These are phyloP conservation scores for Natrix natrix DNA, from an alignment of 2,797 vertebrate genomes.

Conservation along the genomic window DNA sequence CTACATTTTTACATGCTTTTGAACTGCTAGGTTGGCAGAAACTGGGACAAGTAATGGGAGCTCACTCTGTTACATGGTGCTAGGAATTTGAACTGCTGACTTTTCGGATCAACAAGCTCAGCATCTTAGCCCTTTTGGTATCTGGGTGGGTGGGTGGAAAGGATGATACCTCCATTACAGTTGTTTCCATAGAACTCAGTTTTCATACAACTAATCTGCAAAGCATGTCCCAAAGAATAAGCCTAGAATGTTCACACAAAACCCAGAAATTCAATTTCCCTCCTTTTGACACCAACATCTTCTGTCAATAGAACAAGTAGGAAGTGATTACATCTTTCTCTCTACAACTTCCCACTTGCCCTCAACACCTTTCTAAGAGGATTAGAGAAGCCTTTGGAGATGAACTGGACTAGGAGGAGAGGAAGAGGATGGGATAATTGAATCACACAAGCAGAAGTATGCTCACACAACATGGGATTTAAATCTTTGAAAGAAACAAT, in stretches of 20 bases:
- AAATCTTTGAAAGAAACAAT: not conserved
- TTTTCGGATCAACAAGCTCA: no score
- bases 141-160: no score
- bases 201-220: not conserved
- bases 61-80: no score
- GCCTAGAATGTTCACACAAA: not conserved
- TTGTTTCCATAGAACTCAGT: not conserved
- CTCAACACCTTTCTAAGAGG: not conserved
- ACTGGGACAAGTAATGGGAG: no score
- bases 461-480: not conserved
- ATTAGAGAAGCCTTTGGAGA: not conserved
- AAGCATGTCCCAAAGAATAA: not conserved
- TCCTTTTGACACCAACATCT: not conserved
- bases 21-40: no score
- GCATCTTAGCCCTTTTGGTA: no score
- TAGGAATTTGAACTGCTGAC: no score
- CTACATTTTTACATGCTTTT: no score
- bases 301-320: not conserved
- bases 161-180: not conserved
- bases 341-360: not conserved
- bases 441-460: not conserved
- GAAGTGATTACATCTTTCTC: no score
- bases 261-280: not conserved
- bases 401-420: not conserved
- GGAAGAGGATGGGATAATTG: not conserved